Base-by-base conservation (phyloP, 2,797 vertebrate genomes). In the Sebastes diploproa region DNA sequence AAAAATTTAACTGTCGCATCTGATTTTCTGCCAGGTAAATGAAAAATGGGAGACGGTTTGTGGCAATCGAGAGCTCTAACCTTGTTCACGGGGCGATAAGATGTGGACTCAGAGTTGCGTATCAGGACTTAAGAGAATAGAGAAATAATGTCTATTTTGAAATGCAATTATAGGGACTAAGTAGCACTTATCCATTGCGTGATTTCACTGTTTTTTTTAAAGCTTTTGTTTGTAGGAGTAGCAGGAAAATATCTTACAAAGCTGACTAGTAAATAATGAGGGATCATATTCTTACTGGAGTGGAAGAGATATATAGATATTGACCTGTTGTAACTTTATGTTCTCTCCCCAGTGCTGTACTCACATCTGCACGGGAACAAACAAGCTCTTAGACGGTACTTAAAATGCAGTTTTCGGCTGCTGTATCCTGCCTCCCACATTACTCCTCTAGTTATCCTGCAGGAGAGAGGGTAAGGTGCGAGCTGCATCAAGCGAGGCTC, bases 1-100 rank as follows among this genome's bases (percentile, higher is more conserved):
- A 95, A 90, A 54, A 94, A 93, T 95, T 78, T 95, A 94, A 94
- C 94, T 92, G 93, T 94, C 93, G 88, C 91, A 80, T 94, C 91
- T 90, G 91, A 95, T 96, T 95, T 95, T 93, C 91, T 92, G 90
- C 86, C 88, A 92, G 89, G 89, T 92, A 95, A 92, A 94, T 95
- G 94, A 95, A 92, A 94, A 95, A 95, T 94, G 94, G 89, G 91
- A 87, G 88, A 91, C 87, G 81, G 73, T 78, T 82, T 85, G 78
- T 79, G 75, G 91, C 88, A 93, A 91, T 90, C 78, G 85, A 94
- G 93, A 91, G 75, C 89, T 80, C 84, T 88, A 92, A 94, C 88
- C 90, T 94, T 89, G 88, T 93, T 94, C 88, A 86, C 77, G 77
- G 86, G 83, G 91, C 84, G 84, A 89, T 79, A 86, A 91, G 90